A percentile compares a stretch with the other conserved stretches of the same genome.
Evolutionary conservation across 2,113 vertebrate genomes (phyloP).

Genomic region (Proteles cristata): DNA sequence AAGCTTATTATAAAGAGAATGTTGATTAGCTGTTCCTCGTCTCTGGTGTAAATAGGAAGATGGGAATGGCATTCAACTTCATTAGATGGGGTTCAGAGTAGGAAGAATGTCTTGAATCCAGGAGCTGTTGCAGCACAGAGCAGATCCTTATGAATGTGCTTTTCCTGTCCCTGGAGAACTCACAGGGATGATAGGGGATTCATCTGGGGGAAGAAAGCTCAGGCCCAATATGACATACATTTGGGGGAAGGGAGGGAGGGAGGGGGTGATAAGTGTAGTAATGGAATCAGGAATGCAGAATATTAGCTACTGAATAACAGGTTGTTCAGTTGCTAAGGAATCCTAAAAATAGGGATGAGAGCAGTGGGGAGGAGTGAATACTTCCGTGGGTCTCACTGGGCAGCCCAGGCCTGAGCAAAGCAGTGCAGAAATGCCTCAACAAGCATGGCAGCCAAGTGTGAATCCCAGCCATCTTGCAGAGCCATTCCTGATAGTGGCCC

Average conservation of each 20-base stretch:
- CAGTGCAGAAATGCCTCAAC: background rate
- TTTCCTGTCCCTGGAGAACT: background rate
- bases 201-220: background rate
- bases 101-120: background rate
- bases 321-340: conserved; percentile 51
- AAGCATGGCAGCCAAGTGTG: background rate
- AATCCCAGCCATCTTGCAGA: background rate
- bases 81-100: background rate
- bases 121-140: background rate
- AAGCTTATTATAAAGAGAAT: background rate
- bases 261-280: background rate
- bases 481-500: background rate
- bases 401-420: background rate
- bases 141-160: background rate
- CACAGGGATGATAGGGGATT: background rate
- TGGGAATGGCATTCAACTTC: background rate
- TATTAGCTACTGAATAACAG: conserved; percentile 55
- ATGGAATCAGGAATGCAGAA: conserved; percentile 48
- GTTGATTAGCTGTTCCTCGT: background rate
- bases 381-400: background rate
- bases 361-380: background rate
- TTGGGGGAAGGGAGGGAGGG: background rate
- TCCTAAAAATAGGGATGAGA: conserved; percentile 57
- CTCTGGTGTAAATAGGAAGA: background rate
- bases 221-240: background rate